A percentile compares a stretch with the other conserved stretches of the same genome.
These are phyloP conservation scores for Julus scandinavius DNA, from an alignment of 2,888 invertebrate species.

Conservation along the genomic window DNA sequence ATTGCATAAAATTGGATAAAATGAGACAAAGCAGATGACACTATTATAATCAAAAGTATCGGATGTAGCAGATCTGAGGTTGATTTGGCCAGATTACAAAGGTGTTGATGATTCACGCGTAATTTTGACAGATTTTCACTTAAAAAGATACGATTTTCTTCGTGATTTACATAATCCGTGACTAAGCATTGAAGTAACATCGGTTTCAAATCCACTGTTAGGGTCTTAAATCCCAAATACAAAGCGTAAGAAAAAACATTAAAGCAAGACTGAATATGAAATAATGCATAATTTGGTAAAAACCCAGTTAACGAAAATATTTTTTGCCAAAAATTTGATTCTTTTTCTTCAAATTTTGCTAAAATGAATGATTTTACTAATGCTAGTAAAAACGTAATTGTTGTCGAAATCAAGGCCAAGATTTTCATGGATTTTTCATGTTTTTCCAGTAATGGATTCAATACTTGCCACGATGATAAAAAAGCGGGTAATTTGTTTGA, in stretches of 20 bases:
- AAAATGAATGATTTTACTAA: background rate
- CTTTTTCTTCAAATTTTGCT: background rate
- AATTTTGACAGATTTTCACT: constrained; percentile 8
- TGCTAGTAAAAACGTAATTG: background rate
- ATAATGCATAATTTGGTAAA: background rate
- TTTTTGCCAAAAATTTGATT: constrained; percentile 4
- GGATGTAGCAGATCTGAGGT: background rate
- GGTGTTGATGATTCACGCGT: constrained; percentile 2
- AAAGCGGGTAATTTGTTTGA: background rate
- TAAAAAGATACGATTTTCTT: background rate
- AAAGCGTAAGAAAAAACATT: background rate
- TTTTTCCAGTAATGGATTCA: background rate
- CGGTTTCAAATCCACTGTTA: background rate
- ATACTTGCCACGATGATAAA: background rate
- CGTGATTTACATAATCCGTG: background rate
- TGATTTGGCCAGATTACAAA: background rate
- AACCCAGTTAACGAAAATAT: background rate
- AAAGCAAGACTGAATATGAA: background rate
- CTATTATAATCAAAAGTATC: constrained; percentile 26
- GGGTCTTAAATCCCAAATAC: background rate
- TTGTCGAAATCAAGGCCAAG: background rate
- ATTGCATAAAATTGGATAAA: background rate
- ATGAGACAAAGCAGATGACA: background rate
- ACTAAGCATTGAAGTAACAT: background rate
- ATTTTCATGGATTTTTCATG: background rate